phyloP scores from a whole-genome alignment of 2,113 vertebrate genomes.

The Taxidea taxus region DNA sequence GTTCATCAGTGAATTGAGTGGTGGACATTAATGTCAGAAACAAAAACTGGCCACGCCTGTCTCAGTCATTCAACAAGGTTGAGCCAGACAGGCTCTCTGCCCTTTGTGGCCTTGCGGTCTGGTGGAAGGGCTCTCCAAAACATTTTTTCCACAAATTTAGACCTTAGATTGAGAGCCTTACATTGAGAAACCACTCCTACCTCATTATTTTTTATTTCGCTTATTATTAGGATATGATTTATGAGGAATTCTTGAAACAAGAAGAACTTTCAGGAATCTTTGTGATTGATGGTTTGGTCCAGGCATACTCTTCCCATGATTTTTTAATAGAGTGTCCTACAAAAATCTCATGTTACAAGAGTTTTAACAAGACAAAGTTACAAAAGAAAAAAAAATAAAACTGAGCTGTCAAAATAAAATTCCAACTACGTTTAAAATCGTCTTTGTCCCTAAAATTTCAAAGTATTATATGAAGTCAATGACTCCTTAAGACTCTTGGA shows the following conservation, averaged over 20 bases:
- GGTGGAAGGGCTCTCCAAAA: not conserved
- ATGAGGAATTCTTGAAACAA: not conserved
- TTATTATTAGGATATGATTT: slow-evolving; percentile 38
- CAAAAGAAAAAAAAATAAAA: not conserved
- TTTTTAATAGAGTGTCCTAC: not conserved
- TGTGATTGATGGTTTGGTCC: not conserved
- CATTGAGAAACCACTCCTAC: slow-evolving; percentile 20
- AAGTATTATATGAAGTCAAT: not conserved
- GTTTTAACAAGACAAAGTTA: slow-evolving; percentile 2
- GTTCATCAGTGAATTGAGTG: not conserved
- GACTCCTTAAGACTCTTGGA: not conserved
- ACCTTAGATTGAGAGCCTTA: slow-evolving; percentile 8
- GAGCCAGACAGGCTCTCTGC: not conserved
- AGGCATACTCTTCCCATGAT: not conserved
- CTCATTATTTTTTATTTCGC: slow-evolving; percentile 14
- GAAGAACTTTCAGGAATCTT: slow-evolving; percentile 34
- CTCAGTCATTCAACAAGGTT: slow-evolving; percentile 13
- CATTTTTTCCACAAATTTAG: slow-evolving; percentile 28
- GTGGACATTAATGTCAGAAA: not conserved
- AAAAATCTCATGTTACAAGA: not conserved
- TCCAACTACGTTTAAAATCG: slow-evolving; percentile 27
- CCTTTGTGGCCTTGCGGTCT: not conserved
- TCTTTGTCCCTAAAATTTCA: slow-evolving; percentile 20
- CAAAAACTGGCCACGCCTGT: not conserved
- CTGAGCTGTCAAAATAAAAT: slow-evolving; percentile 30